phyloP scores from a whole-genome alignment of 2,113 vertebrate species.

The Phoxinus phoxinus region DNA sequence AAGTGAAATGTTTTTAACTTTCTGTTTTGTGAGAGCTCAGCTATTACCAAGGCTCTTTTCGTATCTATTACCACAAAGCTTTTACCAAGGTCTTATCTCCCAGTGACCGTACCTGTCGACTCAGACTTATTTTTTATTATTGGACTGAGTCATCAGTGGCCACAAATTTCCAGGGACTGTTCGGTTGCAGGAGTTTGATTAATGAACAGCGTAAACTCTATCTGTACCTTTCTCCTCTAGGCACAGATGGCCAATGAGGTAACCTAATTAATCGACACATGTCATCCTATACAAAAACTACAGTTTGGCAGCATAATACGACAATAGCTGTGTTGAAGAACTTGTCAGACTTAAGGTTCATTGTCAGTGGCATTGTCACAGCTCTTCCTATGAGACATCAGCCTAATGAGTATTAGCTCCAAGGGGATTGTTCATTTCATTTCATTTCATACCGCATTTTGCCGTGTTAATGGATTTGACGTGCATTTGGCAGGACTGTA shows the following conservation, averaged over 20 bases:
- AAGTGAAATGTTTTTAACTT: not conserved
- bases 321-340: not conserved
- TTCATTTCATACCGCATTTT: constrained; percentile 39
- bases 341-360: constrained; percentile 10
- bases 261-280: constrained; percentile 37
- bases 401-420: constrained; percentile 31
- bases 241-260: constrained; percentile 42
- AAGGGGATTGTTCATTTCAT: constrained; percentile 30
- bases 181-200: constrained; percentile 24
- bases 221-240: constrained; percentile 18
- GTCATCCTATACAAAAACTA: constrained; percentile 21
- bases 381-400: not conserved
- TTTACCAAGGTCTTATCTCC: constrained; percentile 30
- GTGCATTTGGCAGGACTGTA: constrained; percentile 14
- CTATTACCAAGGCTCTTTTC: constrained; percentile 17
- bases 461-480: constrained; percentile 46
- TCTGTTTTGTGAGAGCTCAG: not conserved
- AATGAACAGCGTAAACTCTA: constrained; percentile 30
- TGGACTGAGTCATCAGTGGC: constrained; percentile 1
- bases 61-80: constrained; percentile 26
- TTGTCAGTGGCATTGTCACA: constrained; percentile 8
- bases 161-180: constrained; percentile 31
- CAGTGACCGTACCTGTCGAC: constrained; percentile 38
- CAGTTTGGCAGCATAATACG: not conserved
- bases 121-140: not conserved